Evolutionary conservation across 1,140 invertebrate genomes (phyloP).

Genomic region (Drosophila nebulosa): DNA sequence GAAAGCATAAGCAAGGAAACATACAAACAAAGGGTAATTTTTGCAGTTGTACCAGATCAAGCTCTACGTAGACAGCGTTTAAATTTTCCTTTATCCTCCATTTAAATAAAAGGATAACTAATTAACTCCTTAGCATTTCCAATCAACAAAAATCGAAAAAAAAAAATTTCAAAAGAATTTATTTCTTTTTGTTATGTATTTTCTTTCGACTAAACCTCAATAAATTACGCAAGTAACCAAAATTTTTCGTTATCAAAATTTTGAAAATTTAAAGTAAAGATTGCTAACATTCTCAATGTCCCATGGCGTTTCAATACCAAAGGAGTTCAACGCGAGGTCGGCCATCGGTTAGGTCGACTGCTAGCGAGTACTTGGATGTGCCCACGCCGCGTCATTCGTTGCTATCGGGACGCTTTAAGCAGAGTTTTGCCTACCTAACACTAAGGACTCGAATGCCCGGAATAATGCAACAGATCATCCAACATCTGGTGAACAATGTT

Average conservation of each 20-base stretch:
- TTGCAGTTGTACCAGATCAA: no score
- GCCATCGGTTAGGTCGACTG: neutral
- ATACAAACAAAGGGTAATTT: no score
- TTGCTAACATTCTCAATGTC: neutral
- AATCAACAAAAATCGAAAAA: neutral
- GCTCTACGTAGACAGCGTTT: no score
- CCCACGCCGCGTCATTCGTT: slow-evolving; percentile 54
- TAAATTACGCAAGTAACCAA: neutral
- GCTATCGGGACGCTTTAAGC: slow-evolving; percentile 55
- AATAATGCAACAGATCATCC: slow-evolving; percentile 46
- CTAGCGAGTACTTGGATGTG: neutral
- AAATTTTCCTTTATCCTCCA: no score
- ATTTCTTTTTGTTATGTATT: neutral
- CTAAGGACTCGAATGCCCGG: slow-evolving; percentile 48
- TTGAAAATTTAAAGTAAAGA: neutral
- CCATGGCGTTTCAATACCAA: neutral
- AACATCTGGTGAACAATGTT: neutral
- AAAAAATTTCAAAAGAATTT: neutral
- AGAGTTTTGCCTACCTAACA: slow-evolving; percentile 59
- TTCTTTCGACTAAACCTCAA: neutral
- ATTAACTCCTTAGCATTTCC: neutral
- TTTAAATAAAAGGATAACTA: no score
- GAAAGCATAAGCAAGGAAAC: no score
- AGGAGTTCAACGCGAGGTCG: neutral
- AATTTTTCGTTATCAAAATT: neutral